A percentile compares a stretch with the other conserved stretches of the same genome.
Evolutionary conservation across 2,113 vertebrate genomes (phyloP).

Genomic region (Scartelaos histophorus): DNA sequence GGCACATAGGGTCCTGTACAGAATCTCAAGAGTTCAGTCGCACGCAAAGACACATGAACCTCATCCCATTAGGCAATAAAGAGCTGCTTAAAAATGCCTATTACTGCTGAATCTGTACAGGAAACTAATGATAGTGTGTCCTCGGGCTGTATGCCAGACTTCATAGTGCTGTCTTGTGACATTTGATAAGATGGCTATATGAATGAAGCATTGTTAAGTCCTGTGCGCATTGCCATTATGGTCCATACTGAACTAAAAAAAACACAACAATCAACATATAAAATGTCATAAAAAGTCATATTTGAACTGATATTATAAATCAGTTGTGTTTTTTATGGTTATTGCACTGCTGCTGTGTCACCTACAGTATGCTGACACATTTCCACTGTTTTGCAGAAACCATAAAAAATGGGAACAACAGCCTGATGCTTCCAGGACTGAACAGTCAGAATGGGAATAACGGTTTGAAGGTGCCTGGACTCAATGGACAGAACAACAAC

Average conservation of each 20-base stretch:
- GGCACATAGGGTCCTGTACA: neutral
- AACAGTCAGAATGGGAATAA: constrained; percentile 11
- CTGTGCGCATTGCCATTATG: neutral
- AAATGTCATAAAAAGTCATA: neutral
- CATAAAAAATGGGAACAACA: constrained; percentile 46
- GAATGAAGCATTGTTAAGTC: neutral
- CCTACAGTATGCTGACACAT: neutral
- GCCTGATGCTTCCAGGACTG: neutral
- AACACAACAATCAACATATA: neutral
- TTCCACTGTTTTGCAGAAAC: constrained; percentile 56
- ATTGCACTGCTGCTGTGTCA: too few relatives aligned
- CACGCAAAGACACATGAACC: constrained; percentile 11
- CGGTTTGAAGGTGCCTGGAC: constrained; percentile 1
- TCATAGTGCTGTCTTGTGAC: neutral
- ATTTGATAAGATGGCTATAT: constrained; percentile 2
- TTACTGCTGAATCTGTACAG: constrained; percentile 8
- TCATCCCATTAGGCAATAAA: neutral
- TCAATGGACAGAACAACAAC: neutral
- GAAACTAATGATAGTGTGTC: constrained; percentile 2
- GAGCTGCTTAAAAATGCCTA: neutral
- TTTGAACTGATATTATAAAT: neutral
- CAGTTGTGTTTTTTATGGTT: too few relatives aligned
- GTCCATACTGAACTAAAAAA: neutral
- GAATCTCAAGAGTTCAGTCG: constrained; percentile 4
- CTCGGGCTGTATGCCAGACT: neutral